phyloP scores from a whole-genome alignment of 35 echinoderm and acorn worm species.

The Lytechinus pictus region DNA sequence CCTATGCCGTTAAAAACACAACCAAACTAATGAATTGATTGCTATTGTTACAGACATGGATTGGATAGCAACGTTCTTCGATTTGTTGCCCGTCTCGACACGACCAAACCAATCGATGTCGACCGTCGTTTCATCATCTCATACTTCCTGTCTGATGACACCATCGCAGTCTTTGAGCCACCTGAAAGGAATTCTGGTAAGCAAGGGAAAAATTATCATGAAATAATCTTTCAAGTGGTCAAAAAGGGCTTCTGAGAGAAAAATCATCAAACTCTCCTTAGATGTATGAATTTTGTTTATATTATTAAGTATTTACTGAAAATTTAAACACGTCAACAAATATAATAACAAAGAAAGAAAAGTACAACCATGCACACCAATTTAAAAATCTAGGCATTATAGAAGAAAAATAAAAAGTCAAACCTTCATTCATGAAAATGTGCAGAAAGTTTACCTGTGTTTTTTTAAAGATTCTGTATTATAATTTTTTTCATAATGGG shows the following conservation, averaged over 20 bases:
- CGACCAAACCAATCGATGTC: constrained; percentile 89
- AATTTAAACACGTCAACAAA: no score
- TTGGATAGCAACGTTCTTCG: constrained; percentile 95
- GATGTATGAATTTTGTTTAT: no score
- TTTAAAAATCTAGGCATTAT: no score
- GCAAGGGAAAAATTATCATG: not conserved
- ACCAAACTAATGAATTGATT: not conserved
- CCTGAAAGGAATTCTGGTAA: constrained; percentile 96
- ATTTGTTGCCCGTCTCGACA: constrained; percentile 89
- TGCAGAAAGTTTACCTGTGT: no score
- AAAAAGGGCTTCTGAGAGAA: not conserved
- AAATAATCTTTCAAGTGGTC: not conserved
- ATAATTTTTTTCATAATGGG: no score
- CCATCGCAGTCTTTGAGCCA: constrained; percentile 93
- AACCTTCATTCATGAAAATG: no score
- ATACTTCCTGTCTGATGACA: constrained; percentile 98
- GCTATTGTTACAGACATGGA: constrained; percentile 73
- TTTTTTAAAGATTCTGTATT: no score
- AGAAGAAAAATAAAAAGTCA: no score
- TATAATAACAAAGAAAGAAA: no score
- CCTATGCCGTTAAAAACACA: no score
- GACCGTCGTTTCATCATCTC: constrained; percentile 97
- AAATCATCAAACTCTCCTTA: not conserved
- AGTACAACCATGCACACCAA: no score
- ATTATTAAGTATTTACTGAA: no score